Conservation (phyloP, 2,888 invertebrate genomes). For the Drosophila barbarae region DNA sequence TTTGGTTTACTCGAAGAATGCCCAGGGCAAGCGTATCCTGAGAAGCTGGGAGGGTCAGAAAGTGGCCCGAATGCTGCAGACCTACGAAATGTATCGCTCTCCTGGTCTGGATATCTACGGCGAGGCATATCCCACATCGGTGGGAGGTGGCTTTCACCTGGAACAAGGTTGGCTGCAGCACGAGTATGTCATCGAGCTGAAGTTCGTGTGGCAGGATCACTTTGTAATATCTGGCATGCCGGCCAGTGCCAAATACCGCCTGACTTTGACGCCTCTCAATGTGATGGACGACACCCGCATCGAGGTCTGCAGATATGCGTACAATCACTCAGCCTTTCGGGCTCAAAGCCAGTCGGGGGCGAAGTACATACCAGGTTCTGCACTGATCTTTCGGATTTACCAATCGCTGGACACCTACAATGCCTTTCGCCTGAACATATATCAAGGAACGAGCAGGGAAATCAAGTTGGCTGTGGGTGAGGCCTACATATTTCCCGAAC, state of each 20-base stretch:
- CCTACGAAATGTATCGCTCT: constrained; percentile 63
- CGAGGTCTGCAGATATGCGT: constrained; percentile 64
- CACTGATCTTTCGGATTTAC: constrained; percentile 70
- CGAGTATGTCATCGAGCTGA: constrained; percentile 88
- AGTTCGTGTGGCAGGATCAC: constrained; percentile 87
- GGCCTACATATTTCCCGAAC: constrained; percentile 90
- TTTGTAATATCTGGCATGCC: constrained; percentile 82
- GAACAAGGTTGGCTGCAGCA: constrained; percentile 90
- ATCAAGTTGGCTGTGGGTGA: constrained; percentile 85
- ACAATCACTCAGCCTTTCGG: constrained; percentile 62
- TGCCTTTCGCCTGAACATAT: constrained; percentile 61
- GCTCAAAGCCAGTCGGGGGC: constrained; percentile 56
- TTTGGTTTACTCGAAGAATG: constrained; percentile 66
- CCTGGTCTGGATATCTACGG: constrained; percentile 66
- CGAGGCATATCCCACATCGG: constrained; percentile 50
- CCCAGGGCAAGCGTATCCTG: constrained; percentile 64
- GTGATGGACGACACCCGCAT: constrained; percentile 56
- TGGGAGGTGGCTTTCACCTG: constrained; percentile 77
- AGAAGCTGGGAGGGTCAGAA: constrained; percentile 80
- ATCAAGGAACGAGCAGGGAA: constrained; percentile 24
- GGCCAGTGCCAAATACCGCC: constrained; percentile 17
- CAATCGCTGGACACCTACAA: constrained; percentile 52
- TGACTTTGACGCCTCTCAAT: constrained; percentile 40
- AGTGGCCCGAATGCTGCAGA: constrained; percentile 80
- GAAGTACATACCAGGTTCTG: constrained; percentile 49